Evolutionary conservation across 2,113 vertebrate species (phyloP).

Genomic region (Menidia beryllina): DNA sequence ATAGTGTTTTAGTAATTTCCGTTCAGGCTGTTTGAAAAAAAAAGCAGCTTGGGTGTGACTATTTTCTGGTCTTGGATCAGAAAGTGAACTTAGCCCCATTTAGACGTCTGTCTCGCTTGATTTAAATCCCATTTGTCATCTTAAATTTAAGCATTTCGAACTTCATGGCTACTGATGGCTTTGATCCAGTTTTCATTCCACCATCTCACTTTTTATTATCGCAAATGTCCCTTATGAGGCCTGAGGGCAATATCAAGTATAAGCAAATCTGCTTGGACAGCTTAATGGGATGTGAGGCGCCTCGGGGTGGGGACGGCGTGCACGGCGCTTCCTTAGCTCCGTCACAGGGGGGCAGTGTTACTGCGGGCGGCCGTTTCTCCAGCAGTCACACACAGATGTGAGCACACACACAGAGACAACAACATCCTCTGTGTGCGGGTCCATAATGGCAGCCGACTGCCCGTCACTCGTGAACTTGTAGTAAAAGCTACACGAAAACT

Average conservation of each 20-base stretch:
- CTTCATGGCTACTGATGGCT: slow-evolving; percentile 9
- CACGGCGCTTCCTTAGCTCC: not conserved
- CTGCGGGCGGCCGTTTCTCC: not conserved
- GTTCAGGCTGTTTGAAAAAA: too few relatives aligned
- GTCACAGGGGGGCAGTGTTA: slow-evolving; percentile 61
- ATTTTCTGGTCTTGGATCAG: too few relatives aligned
- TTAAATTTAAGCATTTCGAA: not conserved
- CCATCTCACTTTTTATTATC: slow-evolving; percentile 4
- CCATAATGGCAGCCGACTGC: slow-evolving; percentile 35
- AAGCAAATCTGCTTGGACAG: slow-evolving; percentile 14
- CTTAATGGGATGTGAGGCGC: slow-evolving; percentile 1
- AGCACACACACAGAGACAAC: slow-evolving; percentile 31
- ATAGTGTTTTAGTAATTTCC: too few relatives aligned
- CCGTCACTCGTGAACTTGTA: slow-evolving; percentile 9
- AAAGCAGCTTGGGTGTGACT: not conserved
- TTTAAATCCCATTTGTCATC: not conserved
- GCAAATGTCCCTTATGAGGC: slow-evolving; percentile 7
- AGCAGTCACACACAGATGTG: not conserved
- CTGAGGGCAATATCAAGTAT: slow-evolving; percentile 16
- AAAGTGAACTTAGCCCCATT: not conserved
- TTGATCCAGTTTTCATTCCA: slow-evolving; percentile 13
- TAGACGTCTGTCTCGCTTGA: not conserved
- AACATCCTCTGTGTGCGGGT: slow-evolving; percentile 32
- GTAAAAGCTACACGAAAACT: too few relatives aligned
- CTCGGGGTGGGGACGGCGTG: slow-evolving; percentile 21